Base-by-base conservation (phyloP, 2,888 invertebrate species). In the Zele albiditarsus region DNA sequence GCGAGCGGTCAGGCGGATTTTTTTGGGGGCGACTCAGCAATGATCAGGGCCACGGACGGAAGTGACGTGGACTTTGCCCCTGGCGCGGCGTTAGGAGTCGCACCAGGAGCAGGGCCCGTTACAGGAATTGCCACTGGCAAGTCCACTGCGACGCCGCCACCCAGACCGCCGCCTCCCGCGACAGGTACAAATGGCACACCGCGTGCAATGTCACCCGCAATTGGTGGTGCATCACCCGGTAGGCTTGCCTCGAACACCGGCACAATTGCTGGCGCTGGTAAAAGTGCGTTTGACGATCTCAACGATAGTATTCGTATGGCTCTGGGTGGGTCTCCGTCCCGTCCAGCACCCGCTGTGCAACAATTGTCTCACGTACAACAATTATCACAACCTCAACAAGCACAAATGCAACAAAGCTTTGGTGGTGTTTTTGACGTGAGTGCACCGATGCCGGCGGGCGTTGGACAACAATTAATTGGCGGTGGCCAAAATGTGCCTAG, bases 281-380 rank as follows among this genome's bases (percentile, higher is more conserved):
- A 93, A 84, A 93, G 92, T 81, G 93, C 93, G 46, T 92, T 93
- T 87, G 93, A 93, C 85, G 93, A 93, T 83, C 91, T 94, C 80
- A 93, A 93, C 84, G 93, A 93, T 84, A 93, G 91, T 74, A 93
- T 94, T 90, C 91, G 93, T 75, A 92, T 93, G 91, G 93, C 93
- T 68, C 91, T 94, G 84, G 93, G 93, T 68, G 92, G 93, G 76
- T 93, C 93, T 71, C 93, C 93, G 68, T 87, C 88, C 67, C 86
- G 89, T 74, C 83, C 88, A 77, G 80, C 86, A 76, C 86, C 86
- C 69, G 77, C 85, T 71, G 82, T 82, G 66, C 85, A 84, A 70
- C 85, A 83, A 71, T 82, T 83, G 23, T 73, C 80, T 72, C 65
- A 42, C 78, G 71, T 80, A 74, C 82, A 83, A 73, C 57, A 85